Conservation (phyloP, 2,888 invertebrate genomes). For the Frankliniella intonsa region DNA sequence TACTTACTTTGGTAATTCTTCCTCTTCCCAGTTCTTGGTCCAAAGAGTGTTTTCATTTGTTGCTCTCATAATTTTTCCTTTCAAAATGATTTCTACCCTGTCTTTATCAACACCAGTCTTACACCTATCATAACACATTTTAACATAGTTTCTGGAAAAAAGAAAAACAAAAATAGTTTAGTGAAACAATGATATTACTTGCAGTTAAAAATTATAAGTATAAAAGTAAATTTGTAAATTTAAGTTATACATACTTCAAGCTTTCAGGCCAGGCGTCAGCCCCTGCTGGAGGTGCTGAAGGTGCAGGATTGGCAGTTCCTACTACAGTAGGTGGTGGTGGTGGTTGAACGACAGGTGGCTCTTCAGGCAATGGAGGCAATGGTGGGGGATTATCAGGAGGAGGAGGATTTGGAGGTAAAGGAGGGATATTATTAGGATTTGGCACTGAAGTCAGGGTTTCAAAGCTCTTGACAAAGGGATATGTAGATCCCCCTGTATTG, state of each 20-base stretch:
- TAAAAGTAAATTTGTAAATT: background rate
- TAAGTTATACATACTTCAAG: background rate
- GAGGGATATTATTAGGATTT: slow-evolving; percentile 35
- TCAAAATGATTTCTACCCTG: slow-evolving; percentile 88
- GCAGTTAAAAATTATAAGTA: background rate
- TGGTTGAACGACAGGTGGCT: slow-evolving; percentile 50
- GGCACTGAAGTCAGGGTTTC: background rate
- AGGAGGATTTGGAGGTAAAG: slow-evolving; percentile 39
- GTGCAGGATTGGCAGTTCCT: slow-evolving; percentile 46
- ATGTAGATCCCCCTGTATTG: background rate
- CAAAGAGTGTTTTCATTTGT: slow-evolving; percentile 82
- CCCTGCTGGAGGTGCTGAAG: slow-evolving; percentile 47
- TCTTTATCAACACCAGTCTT: slow-evolving; percentile 84
- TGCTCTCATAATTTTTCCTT: slow-evolving; percentile 87
- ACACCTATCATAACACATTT: slow-evolving; percentile 87
- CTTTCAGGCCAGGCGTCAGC: slow-evolving; percentile 31
- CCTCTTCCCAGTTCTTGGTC: slow-evolving; percentile 90
- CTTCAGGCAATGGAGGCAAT: slow-evolving; percentile 52
- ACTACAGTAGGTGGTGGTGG: slow-evolving; percentile 46
- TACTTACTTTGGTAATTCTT: slow-evolving; percentile 71
- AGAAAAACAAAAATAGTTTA: background rate
- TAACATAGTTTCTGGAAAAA: slow-evolving; percentile 64
- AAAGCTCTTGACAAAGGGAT: background rate
- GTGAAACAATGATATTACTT: background rate
- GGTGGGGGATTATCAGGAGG: slow-evolving; percentile 48